Percentiles rank a stretch among this genome's conserved stretches.
Evolutionary conservation across 2,113 vertebrate species (phyloP).

Genomic region (Casuarius casuarius): DNA sequence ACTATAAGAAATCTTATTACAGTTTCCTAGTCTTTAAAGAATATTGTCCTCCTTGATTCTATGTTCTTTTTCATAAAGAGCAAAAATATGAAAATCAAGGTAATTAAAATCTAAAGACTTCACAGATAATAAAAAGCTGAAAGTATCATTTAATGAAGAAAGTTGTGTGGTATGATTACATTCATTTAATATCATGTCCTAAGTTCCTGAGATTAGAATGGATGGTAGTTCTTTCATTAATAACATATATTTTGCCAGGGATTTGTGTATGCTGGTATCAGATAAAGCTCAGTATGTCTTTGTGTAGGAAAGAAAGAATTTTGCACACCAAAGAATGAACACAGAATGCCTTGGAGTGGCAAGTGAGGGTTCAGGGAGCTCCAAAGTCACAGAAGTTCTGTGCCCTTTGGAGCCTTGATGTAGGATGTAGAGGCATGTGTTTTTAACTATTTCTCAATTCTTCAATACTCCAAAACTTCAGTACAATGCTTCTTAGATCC

Average conservation of each 20-base stretch:
- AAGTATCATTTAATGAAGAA: background rate
- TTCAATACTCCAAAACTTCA: background rate
- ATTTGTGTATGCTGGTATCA: background rate
- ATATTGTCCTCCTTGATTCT: background rate
- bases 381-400: background rate
- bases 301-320: background rate
- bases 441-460: background rate
- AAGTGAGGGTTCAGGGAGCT: background rate
- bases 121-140: background rate
- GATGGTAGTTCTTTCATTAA: background rate
- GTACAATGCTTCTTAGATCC: background rate
- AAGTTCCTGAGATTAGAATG: background rate
- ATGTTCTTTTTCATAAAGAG: background rate
- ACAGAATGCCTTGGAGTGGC: background rate
- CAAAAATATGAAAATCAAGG: background rate
- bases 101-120: background rate
- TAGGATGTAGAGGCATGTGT: fast-evolving
- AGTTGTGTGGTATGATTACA: background rate
- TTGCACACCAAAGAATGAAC: fast-evolving
- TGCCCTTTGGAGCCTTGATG: background rate
- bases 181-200: background rate
- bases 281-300: background rate
- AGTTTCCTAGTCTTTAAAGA: background rate
- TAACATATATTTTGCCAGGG: background rate
- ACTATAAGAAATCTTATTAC: background rate